Evolutionary conservation across 2,113 vertebrate genomes (phyloP).

Genomic region (Proterorhinus semilunaris): DNA sequence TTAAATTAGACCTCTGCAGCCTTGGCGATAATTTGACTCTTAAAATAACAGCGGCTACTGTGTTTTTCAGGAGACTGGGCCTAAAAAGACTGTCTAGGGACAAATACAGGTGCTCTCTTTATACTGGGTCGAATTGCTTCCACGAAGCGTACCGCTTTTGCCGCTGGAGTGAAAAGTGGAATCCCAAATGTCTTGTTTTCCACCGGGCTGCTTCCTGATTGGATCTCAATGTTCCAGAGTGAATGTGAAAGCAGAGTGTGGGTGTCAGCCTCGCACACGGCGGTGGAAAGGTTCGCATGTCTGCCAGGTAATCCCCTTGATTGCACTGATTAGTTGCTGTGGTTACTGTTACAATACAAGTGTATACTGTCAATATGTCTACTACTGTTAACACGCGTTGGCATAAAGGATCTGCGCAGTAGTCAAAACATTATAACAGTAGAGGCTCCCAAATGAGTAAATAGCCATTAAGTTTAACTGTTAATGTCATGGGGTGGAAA

Average conservation of each 20-base stretch:
- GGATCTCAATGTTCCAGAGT: conserved; percentile 12
- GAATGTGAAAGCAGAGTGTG: conserved; percentile 14
- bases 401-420: background rate
- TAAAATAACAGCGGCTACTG: conserved; percentile 71
- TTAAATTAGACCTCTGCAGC: conserved; percentile 51
- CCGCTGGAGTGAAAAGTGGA: conserved; percentile 28
- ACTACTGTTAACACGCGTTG: background rate
- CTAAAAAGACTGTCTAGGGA: conserved; percentile 59
- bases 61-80: conserved; percentile 65
- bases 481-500: no score
- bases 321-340: conserved; percentile 4
- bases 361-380: background rate
- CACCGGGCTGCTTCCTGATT: conserved; percentile 43
- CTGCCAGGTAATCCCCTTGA: background rate
- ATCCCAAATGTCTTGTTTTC: conserved; percentile 54
- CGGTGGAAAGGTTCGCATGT: conserved; percentile 1
- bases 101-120: conserved; percentile 59
- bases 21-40: conserved; percentile 62
- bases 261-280: background rate
- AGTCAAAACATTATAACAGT: background rate
- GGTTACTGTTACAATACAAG: background rate
- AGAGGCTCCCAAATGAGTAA: background rate
- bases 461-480: background rate
- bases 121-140: conserved; percentile 31
- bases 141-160: conserved; percentile 32